Percentiles rank a stretch among this genome's conserved stretches.
These are phyloP conservation scores for Mystacides longicornis DNA, from an alignment of 2,888 invertebrate species.

Conservation along the genomic window DNA sequence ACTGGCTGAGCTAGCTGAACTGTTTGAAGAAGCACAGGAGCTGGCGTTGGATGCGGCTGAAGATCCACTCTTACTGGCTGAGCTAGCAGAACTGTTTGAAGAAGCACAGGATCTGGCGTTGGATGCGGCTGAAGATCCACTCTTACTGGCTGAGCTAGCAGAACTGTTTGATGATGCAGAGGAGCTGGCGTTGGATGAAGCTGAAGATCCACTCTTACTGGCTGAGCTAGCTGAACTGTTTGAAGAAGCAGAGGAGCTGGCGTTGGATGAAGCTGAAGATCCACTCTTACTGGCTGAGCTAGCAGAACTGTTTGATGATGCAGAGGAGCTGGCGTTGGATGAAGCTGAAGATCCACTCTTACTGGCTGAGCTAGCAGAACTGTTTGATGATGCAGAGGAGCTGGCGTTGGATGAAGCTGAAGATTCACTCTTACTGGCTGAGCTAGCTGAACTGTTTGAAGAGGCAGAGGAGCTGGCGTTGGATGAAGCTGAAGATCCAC, in stretches of 20 bases:
- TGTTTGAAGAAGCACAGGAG: not conserved
- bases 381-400: constrained; percentile 3
- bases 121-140: not conserved
- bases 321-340: not conserved
- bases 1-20: not conserved
- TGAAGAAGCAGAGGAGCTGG: not conserved
- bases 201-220: too few species aligned
- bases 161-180: not conserved
- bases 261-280: not conserved
- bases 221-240: not conserved
- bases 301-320: not conserved
- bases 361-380: not conserved
- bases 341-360: not conserved
- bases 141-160: not conserved
- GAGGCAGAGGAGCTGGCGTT: not conserved
- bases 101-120: not conserved
- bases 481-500: not conserved
- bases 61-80: not conserved
- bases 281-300: not conserved
- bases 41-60: not conserved
- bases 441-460: not conserved
- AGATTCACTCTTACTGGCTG: not conserved
- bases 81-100: not conserved
- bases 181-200: not conserved
- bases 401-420: not conserved